phyloP scores from a whole-genome alignment of 92 coral and sea anemone genomes.

The Diadumene lineata region DNA sequence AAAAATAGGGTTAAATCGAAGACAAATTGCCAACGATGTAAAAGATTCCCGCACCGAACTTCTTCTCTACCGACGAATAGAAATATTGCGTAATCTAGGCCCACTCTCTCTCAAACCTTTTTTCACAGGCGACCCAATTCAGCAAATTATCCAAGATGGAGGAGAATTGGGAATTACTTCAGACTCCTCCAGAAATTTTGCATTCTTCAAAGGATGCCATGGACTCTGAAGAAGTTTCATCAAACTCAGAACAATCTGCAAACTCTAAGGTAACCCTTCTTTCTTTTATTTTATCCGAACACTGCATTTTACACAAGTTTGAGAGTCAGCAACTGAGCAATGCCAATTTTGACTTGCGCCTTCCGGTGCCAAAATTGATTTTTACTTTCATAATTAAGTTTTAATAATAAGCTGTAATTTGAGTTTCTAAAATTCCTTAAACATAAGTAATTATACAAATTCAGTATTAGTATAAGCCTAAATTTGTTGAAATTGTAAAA shows the following conservation, averaged over 20 bases:
- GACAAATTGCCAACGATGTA: no score
- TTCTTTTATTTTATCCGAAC: no score
- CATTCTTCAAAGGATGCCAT: constrained; percentile 35
- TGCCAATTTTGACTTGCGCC: no score
- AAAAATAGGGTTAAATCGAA: no score
- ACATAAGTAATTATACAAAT: no score
- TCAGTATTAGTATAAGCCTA: no score
- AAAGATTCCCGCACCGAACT: no score
- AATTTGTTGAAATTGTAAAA: no score
- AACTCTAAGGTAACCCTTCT: constrained; percentile 26
- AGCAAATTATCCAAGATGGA: constrained; percentile 41
- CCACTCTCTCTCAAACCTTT: constrained; percentile 5
- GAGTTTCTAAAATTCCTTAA: neutral
- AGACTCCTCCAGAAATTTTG: constrained; percentile 67
- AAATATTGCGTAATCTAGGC: constrained; percentile 43
- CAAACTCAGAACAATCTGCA: constrained; percentile 7
- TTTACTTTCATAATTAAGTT: neutral
- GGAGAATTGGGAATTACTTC: constrained; percentile 66
- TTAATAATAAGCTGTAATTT: neutral
- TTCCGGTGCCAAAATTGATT: neutral
- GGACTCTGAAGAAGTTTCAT: neutral
- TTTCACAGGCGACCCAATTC: neutral
- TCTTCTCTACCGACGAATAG: neutral
- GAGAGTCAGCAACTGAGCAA: neutral
- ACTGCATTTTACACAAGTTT: neutral